phyloP scores from a whole-genome alignment of 2,797 vertebrate species.

The Cichlasoma orientale region DNA sequence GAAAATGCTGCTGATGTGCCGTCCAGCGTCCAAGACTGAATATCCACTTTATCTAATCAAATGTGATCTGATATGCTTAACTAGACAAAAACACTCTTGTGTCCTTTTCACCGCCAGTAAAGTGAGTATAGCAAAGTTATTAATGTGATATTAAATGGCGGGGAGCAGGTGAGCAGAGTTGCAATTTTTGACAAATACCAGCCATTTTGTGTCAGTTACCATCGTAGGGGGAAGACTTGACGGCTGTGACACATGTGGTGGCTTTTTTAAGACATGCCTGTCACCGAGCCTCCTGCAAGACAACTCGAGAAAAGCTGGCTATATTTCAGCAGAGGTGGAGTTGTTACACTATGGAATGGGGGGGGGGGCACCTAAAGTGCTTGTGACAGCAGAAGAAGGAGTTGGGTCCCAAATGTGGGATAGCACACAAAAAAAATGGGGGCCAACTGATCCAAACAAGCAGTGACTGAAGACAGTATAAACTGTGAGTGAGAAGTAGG shows the following conservation, averaged over 20 bases:
- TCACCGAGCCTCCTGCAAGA: conserved; percentile 18
- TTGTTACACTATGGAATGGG: conserved; percentile 23
- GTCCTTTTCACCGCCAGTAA: not conserved
- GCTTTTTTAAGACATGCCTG: conserved; percentile 13
- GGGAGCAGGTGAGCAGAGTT: conserved; percentile 8
- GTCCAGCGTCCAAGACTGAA: no score
- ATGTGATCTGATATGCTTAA: not conserved
- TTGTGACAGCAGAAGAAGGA: conserved; percentile 51
- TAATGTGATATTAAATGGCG: not conserved
- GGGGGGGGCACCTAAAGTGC: conserved; percentile 43
- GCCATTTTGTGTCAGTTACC: conserved; percentile 32
- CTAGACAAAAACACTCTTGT: not conserved
- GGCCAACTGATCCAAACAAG: conserved; percentile 31
- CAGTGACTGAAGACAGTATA: conserved; percentile 32
- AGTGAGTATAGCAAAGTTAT: not conserved
- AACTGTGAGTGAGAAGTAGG: conserved; percentile 34
- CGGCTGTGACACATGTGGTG: conserved; percentile 13
- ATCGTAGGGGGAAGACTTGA: conserved; percentile 12
- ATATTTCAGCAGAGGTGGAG: conserved; percentile 37
- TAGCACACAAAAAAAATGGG: conserved; percentile 1
- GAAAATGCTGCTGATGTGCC: no score
- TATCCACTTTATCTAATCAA: not conserved
- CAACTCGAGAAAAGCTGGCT: conserved; percentile 30
- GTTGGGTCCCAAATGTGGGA: conserved; percentile 30
- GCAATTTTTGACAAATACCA: conserved; percentile 14